A percentile compares a stretch with the other conserved stretches of the same genome.
These are phyloP conservation scores for Brachymystax lenok DNA, from an alignment of 2,797 vertebrate genomes.

Conservation along the genomic window DNA sequence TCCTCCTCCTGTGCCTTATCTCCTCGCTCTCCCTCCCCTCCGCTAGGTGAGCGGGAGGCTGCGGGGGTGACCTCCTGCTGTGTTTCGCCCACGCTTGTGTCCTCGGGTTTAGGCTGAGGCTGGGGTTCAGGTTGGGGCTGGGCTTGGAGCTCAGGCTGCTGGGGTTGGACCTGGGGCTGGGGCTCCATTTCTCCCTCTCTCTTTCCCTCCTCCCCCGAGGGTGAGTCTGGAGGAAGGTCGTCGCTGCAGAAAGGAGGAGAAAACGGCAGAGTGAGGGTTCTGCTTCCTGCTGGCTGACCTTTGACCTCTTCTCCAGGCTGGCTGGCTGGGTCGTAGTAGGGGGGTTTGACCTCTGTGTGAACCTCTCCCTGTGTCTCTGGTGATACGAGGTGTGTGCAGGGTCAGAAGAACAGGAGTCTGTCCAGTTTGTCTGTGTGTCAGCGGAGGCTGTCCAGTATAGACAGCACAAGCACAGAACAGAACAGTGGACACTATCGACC, in stretches of 20 bases:
- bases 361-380: slow-evolving; percentile 50
- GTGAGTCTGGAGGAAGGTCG: slow-evolving; percentile 74
- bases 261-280: slow-evolving; percentile 79
- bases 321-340: slow-evolving; percentile 48
- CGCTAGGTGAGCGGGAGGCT: slow-evolving; percentile 22
- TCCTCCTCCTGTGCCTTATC: slow-evolving; percentile 29
- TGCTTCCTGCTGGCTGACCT: slow-evolving; percentile 69
- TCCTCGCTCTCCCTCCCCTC: slow-evolving; percentile 36
- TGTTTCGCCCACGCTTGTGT: slow-evolving; percentile 5
- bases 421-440: slow-evolving; percentile 51
- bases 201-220: slow-evolving; percentile 68
- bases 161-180: slow-evolving; percentile 64
- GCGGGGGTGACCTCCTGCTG: slow-evolving; percentile 34
- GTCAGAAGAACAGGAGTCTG: slow-evolving; percentile 40
- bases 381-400: slow-evolving; percentile 45
- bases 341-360: slow-evolving; percentile 54
- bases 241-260: slow-evolving; percentile 86
- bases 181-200: slow-evolving; percentile 72
- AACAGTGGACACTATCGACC: slow-evolving; percentile 40
- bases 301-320: slow-evolving; percentile 27
- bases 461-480: slow-evolving; percentile 52
- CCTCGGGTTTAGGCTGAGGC: slow-evolving; percentile 25
- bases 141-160: slow-evolving; percentile 14
- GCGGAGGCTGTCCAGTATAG: slow-evolving; percentile 51
- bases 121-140: neutral